Conservation (phyloP, 1,140 invertebrate genomes). For the Heliconius hewitsoni region DNA sequence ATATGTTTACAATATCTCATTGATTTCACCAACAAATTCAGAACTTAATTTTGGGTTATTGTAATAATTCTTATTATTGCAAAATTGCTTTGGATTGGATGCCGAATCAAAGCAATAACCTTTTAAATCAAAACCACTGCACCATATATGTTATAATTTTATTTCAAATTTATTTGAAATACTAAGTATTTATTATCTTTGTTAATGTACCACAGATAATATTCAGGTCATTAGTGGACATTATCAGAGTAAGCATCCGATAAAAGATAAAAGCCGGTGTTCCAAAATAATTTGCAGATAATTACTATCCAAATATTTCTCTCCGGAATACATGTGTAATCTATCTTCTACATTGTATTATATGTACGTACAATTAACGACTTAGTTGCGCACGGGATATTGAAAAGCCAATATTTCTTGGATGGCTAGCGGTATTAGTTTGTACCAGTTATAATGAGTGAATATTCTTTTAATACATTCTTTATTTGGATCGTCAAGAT, state of each 20-base stretch:
- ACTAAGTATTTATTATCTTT: neutral
- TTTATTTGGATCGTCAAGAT: too few species aligned
- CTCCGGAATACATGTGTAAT: neutral
- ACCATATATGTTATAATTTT: neutral
- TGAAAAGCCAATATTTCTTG: neutral
- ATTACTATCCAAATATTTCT: neutral
- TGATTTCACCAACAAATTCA: too few species aligned
- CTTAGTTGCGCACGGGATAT: neutral
- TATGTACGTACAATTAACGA: too few species aligned
- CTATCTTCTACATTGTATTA: slow-evolving; percentile 5
- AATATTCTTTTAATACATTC: neutral
- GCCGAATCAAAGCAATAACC: too few species aligned
- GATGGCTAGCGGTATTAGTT: neutral
- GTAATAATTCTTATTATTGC: too few species aligned
- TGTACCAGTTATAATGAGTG: neutral
- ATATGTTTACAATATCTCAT: too few species aligned
- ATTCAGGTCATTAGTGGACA: neutral
- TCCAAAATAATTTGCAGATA: slow-evolving; percentile 3
- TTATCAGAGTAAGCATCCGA: slow-evolving; percentile 9
- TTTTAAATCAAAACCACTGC: too few species aligned
- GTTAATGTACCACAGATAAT: neutral
- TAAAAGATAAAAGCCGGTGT: neutral
- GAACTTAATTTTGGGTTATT: too few species aligned
- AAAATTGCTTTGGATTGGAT: too few species aligned
- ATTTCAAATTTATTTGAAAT: neutral